Evolutionary conservation across 2,888 invertebrate genomes (phyloP).

Genomic region (Pyrrhosoma nymphula): DNA sequence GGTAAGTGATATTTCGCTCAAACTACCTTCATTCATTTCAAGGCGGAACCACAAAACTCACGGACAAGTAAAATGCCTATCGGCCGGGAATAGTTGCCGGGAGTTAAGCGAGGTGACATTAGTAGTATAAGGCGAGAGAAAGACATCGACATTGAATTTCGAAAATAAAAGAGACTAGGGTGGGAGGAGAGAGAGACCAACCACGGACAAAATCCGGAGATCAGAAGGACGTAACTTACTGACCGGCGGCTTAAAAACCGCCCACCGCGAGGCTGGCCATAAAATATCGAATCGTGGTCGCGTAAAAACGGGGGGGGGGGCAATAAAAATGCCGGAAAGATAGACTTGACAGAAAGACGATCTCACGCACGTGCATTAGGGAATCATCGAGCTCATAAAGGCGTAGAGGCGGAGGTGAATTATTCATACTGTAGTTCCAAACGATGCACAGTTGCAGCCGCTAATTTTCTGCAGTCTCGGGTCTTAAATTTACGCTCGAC

Average conservation of each 20-base stretch:
- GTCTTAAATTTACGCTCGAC: not conserved
- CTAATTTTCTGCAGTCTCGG: not conserved
- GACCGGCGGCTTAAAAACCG: slow-evolving; percentile 1
- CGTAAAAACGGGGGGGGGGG: not conserved
- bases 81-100: too few species aligned
- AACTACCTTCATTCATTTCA: too few species aligned
- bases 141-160: too few species aligned
- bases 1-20: too few species aligned
- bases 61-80: too few species aligned
- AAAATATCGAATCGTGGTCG: not conserved
- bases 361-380: not conserved
- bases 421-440: not conserved
- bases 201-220: not conserved
- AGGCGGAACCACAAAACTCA: too few species aligned
- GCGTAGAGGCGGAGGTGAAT: not conserved
- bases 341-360: not conserved
- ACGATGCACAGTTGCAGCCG: not conserved
- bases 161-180: too few species aligned
- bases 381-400: not conserved
- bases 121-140: too few species aligned
- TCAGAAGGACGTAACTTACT: not conserved
- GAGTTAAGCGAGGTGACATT: too few species aligned
- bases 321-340: slow-evolving; percentile 11
- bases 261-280: not conserved
- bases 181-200: too few species aligned